Base-by-base conservation (phyloP, 2,113 vertebrate genomes). In the Aptenodytes forsteri region DNA sequence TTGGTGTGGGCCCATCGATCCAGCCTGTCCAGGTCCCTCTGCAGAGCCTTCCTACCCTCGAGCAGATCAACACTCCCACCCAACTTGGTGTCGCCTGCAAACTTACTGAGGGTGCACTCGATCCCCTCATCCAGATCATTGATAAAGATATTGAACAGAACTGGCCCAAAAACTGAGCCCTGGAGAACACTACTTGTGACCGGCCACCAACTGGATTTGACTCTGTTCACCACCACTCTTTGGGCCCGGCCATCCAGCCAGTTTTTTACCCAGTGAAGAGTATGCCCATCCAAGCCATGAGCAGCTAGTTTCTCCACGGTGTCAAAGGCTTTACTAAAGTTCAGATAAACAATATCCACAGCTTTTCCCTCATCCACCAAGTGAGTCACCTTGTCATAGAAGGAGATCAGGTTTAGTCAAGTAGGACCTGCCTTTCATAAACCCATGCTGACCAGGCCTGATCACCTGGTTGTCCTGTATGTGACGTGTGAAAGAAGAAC, bases 171-270 rank as follows among this genome's bases (percentile, higher is more conserved):
- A 22, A 44, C 12, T 23, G 12, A 85, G 16, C 11, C 21, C 36
- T 42, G 12, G 3, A 10, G 32, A 78, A 34, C 55, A 47, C 3
- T 32, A 17, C 30, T 30, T 18, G 19, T 44, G 36, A 56, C 16
- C 0, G 2, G 18, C 11, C 3, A 2, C 15, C 9, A 56, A 23
- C 21, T 27, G 16, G 32, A 36, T 38, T 55, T 46, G 25, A 55
- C 38, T 75, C 16, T 16, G 38, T 75, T 62, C 30, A 22, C 6
- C 25, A 44, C 16, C 3, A 30, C 25, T 10, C 40, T 32, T 26
- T 38, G 13, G 40, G 27, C 40, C 7, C 3, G 4, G 14, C 17
- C 26, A 36, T 21, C 27, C 27, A 38, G 20, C 3, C 26, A 34
- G 8, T 27, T 46, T 87, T 62, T 44, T 18, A 46, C 11, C 10